Conservation (phyloP, 2,888 invertebrate species). For the Atherix ibis region DNA sequence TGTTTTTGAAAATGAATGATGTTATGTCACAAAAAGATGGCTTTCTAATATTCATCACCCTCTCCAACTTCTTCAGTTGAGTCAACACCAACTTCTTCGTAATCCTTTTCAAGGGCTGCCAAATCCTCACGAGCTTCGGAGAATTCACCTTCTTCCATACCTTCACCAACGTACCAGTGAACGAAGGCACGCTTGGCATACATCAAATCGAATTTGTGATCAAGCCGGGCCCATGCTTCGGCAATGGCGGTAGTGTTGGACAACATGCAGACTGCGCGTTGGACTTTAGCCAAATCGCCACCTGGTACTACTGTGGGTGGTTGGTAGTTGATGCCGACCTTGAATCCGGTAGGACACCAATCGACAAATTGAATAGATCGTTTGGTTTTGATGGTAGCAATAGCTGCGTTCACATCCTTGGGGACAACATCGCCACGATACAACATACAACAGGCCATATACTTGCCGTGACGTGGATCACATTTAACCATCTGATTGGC, state of each 20-base stretch:
- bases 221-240: constrained; percentile 87
- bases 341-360: constrained; percentile 73
- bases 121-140: constrained; percentile 77
- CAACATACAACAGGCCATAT: constrained; percentile 90
- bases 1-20: too few relatives aligned
- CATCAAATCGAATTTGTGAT: constrained; percentile 93
- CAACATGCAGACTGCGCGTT: constrained; percentile 91
- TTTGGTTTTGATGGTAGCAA: constrained; percentile 90
- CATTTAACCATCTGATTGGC: constrained; percentile 91
- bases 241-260: constrained; percentile 94
- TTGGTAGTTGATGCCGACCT: constrained; percentile 78
- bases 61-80: constrained; percentile 54
- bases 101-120: constrained; percentile 63
- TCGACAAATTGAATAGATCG: constrained; percentile 78
- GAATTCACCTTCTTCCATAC: constrained; percentile 80
- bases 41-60: constrained; percentile 53
- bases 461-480: constrained; percentile 78
- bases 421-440: constrained; percentile 88
- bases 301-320: constrained; percentile 83
- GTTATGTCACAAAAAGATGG: too few relatives aligned
- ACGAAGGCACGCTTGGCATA: constrained; percentile 92
- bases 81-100: constrained; percentile 64
- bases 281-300: constrained; percentile 82
- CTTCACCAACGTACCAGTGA: constrained; percentile 84
- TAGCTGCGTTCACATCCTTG: constrained; percentile 84